A percentile compares a stretch with the other conserved stretches of the same genome.
Conservation (phyloP, 2,113 vertebrate genomes). For the Gorilla gorilla region DNA sequence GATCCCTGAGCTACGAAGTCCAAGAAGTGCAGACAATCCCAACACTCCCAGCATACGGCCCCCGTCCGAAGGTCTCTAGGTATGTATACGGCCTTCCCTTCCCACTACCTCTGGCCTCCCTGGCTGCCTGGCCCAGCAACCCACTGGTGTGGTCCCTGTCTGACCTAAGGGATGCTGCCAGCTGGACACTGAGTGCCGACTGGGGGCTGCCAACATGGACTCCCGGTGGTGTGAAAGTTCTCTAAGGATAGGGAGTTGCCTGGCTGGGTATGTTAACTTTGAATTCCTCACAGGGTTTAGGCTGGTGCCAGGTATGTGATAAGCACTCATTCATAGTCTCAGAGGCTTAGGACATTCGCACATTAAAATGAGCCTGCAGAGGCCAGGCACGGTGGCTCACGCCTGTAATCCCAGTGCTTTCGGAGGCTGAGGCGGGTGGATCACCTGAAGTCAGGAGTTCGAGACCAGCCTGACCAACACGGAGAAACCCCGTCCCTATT, state of each 20-base stretch:
- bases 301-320: neutral
- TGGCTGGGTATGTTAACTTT: neutral
- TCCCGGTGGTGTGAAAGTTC: neutral
- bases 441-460: too few species aligned
- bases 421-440: too few species aligned
- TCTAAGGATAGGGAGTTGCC: neutral
- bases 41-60: accelerated
- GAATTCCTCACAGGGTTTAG: neutral
- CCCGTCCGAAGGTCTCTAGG: neutral
- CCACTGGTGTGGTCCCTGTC: neutral
- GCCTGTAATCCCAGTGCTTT: too few species aligned
- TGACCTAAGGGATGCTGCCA: neutral
- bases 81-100: neutral
- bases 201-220: neutral
- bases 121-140: neutral
- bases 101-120: neutral
- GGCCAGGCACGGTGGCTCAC: too few species aligned
- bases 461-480: too few species aligned
- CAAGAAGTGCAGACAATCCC: neutral
- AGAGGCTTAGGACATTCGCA: neutral
- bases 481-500: too few species aligned
- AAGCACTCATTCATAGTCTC: neutral
- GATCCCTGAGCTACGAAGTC: neutral
- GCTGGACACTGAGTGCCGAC: neutral
- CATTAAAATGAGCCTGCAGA: neutral